Evolutionary conservation across 2,888 invertebrate species (phyloP), one percentile per base, ranked within the genome.

Genomic region (Caradrina kadenii): DNA sequence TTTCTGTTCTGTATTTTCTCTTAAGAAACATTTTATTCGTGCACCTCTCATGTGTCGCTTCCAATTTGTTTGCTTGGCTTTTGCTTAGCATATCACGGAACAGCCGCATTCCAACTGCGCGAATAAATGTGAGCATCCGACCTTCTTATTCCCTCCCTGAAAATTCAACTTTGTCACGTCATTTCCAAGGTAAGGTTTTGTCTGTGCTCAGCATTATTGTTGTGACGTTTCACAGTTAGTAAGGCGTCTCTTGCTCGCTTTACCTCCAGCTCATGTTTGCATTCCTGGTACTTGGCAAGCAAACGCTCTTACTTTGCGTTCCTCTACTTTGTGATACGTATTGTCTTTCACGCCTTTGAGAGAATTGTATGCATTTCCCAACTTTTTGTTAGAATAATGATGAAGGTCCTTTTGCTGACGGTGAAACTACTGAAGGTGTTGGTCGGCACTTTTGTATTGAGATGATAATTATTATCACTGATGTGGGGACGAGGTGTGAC

Each of bases 41-140:
- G 82, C 86, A 87, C 84, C 84, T 88, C 81, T 83, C 80, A 85
- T 88, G 88, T 87, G 89, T 88, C 89, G 87, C 88, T 87, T 87
- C 89, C 92, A 94, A 94, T 94, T 94, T 93, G 93, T 94, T 94
- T 93, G 90, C 92, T 91, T 90, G 91, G 90, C 92, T 92, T 92
- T 93, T 93, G 93, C 92, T 93, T 93, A 93, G 92, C 94, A 93
- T 93, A 95, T 94, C 92, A 91, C 90, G 88, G 90, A 90, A 92
- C 90, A 90, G 91, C 90, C 92, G 88, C 93, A 93, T 94, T 92
- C 92, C 91, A 84, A 90, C 91, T 89, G 79, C 81, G 85, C 87
- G 88, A 90, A 91, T 92, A 92, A 92, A 93, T 90, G 91, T 91
- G 91, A 92, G 88, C 91, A 92, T 90, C 88, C 87, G 85, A 90